Base-by-base conservation (phyloP, 2,797 vertebrate species). In the Echeneis naucrates region DNA sequence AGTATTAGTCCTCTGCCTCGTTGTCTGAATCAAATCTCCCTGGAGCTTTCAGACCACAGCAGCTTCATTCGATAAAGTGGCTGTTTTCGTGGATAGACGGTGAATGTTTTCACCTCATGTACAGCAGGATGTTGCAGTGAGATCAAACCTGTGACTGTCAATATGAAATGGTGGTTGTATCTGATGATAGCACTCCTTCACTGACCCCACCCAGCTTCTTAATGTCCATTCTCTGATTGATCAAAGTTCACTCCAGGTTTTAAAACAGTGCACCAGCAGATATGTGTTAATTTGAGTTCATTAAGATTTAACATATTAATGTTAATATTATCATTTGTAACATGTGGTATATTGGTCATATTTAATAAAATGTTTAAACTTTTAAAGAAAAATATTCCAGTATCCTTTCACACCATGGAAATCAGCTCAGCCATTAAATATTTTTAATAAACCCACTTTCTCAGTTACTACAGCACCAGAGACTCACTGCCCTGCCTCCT, bases 381-480 rank as follows among this genome's bases (percentile, higher is more conserved):
- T 33, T 37, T 16, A 23, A 13, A 33, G 30, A 51, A 16, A 30
- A 8, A 32, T 19, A 24, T 13, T 33, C 2, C 2, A 58, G 7
- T 21, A 26, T 45, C 19, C n/a, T 35, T 33, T 63, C 12, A 65
- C 60, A 55, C 17, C 5, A 33, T 47, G 8, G 30, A 54, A 35
- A 57, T 62, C 35, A 17, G 57, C 64, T 47, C 21, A 13, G 19
- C 8, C 50, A 78, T 88, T 19, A 80, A 80, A 68, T 80, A 82
- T 88, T 76, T 60, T 83, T 59, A 0, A 53, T 40, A 44, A 60
- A 68, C 54, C 64, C 44, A 73, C 67, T 53, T 68, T 65, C 74
- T 72, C 56, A 44, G 60, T 70, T 42, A 30, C 11, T 53, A 42
- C 60, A 30, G 50, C 63, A 40, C 64, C 48, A 8, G 72, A 61